A percentile compares a stretch with the other conserved stretches of the same genome.
phyloP scores from a whole-genome alignment of 2,113 vertebrate genomes.

The Empidonax alnorum region DNA sequence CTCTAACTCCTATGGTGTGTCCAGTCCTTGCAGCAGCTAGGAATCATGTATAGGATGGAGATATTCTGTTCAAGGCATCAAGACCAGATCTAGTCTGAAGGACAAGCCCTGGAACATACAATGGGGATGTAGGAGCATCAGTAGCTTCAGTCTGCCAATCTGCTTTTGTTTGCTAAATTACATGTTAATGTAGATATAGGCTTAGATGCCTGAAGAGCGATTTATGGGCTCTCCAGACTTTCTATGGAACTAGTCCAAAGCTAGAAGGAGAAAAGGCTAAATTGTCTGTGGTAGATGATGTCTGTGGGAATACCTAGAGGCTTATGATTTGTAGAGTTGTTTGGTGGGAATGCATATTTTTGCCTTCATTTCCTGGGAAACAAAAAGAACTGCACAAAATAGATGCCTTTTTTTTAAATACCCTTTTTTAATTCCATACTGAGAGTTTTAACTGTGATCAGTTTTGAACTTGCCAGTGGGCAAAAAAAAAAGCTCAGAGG shows the following conservation, averaged over 20 bases:
- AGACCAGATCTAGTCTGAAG: background rate
- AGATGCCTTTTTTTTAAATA: background rate
- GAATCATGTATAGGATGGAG: background rate
- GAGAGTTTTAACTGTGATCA: background rate
- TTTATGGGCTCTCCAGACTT: background rate
- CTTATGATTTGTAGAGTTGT: background rate
- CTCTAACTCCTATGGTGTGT: background rate
- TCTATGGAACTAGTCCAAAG: background rate
- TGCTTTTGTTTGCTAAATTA: background rate
- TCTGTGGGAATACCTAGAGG: constrained; percentile 54
- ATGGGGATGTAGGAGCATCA: background rate
- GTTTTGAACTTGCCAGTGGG: background rate
- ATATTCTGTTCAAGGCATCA: background rate
- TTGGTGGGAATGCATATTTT: constrained; percentile 10
- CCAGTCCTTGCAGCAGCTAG: background rate
- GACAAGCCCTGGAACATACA: background rate
- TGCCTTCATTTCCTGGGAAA: constrained; percentile 7
- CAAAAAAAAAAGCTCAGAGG: background rate
- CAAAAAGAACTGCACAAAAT: background rate
- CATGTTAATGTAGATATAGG: background rate
- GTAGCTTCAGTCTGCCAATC: background rate
- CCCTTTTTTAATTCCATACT: background rate
- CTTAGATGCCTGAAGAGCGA: background rate
- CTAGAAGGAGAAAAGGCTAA: background rate
- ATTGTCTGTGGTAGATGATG: background rate